Evolutionary conservation across 2,797 vertebrate genomes (phyloP).

Genomic region (Lophotriccus pileatus): DNA sequence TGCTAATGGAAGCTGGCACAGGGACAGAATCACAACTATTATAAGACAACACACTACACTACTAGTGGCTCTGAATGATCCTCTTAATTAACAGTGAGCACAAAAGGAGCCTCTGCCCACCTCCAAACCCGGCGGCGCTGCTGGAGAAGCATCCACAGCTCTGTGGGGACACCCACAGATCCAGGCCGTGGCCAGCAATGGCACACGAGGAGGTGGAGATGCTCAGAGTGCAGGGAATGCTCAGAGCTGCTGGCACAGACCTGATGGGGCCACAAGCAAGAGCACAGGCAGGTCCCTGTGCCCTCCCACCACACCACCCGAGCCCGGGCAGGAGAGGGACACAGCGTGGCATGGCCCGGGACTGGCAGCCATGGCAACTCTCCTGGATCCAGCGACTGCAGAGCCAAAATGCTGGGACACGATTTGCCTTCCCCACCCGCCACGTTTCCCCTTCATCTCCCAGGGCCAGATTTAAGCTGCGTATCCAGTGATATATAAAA

Average conservation of each 20-base stretch:
- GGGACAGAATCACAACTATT: constrained; percentile 55
- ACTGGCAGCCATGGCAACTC: accelerated
- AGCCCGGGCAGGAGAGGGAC: not conserved
- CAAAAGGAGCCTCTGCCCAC: constrained; percentile 47
- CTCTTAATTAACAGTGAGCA: constrained; percentile 63
- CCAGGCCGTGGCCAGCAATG: accelerated
- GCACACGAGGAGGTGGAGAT: accelerated
- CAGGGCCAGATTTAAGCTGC: constrained; percentile 20
- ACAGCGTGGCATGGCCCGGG: accelerated
- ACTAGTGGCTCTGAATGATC: constrained; percentile 60
- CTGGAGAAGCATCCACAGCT: not conserved
- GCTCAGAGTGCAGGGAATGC: accelerated
- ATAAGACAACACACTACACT: constrained; percentile 56
- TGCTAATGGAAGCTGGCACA: constrained; percentile 69
- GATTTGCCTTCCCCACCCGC: not conserved
- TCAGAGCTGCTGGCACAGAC: accelerated
- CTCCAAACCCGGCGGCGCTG: not conserved
- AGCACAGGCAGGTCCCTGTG: accelerated
- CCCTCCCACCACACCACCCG: not conserved
- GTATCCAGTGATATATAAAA: constrained; percentile 31
- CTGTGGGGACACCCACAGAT: not conserved
- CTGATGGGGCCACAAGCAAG: accelerated
- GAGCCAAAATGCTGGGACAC: accelerated
- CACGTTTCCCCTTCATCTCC: not conserved
- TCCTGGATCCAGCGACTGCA: accelerated